Evolutionary conservation across 2,797 vertebrate species (phyloP).

Genomic region (Pseudochaenichthys georgianus): DNA sequence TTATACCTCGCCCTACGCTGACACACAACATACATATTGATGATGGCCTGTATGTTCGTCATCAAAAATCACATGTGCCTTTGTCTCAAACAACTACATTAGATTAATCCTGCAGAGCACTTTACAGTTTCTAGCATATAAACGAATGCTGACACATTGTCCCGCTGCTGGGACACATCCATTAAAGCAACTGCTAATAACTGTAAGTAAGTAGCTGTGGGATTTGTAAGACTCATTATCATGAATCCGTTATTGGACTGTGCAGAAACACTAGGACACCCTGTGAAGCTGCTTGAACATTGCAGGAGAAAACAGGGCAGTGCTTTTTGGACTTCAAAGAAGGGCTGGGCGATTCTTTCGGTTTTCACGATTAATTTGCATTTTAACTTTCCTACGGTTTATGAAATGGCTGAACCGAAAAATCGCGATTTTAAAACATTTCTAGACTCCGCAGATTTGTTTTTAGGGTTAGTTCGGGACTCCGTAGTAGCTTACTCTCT

Average conservation of each 20-base stretch:
- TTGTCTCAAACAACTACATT: not conserved
- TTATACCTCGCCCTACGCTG: not conserved
- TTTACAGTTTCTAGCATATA: not conserved
- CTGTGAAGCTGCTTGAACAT: not conserved
- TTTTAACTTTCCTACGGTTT: no score
- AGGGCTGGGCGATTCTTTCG: no score
- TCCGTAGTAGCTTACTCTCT: no score
- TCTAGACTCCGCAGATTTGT: no score
- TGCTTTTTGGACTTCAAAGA: not conserved
- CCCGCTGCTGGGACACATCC: not conserved
- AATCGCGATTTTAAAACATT: no score
- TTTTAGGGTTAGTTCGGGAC: no score
- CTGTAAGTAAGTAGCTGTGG: not conserved
- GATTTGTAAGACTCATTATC: slow-evolving; percentile 1
- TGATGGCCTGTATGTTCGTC: not conserved
- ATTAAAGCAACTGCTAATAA: slow-evolving; percentile 8
- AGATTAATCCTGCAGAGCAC: not conserved
- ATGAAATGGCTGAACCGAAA: no score
- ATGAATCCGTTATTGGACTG: not conserved
- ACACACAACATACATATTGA: not conserved
- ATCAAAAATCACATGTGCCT: not conserved
- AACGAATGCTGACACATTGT: not conserved
- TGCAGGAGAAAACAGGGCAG: not conserved
- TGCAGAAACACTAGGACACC: not conserved
- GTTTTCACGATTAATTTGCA: no score